These are phyloP conservation scores for Nematolebias whitei DNA, from an alignment of 2,113 vertebrate species.

Conservation along the genomic window DNA sequence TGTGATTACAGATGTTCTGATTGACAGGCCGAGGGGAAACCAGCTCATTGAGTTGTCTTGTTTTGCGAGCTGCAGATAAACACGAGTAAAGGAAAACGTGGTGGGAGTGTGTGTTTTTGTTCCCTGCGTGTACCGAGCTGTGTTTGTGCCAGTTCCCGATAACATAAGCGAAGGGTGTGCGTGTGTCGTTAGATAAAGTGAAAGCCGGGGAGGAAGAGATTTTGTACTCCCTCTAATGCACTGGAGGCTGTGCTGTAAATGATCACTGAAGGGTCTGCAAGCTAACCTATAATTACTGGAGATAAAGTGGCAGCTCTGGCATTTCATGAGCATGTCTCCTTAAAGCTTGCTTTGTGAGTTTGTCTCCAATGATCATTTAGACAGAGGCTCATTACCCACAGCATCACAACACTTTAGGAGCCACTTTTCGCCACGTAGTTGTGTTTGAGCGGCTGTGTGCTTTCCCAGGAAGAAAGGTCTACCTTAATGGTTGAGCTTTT, in stretches of 20 bases:
- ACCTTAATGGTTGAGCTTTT: slow-evolving; percentile 98
- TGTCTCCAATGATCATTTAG: slow-evolving; percentile 99
- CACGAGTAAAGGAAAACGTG: slow-evolving; percentile 87
- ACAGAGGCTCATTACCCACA: slow-evolving; percentile 98
- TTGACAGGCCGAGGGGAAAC: slow-evolving; percentile 90
- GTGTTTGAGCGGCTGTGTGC: slow-evolving; percentile 84
- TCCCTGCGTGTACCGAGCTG: background rate
- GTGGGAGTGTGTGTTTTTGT: slow-evolving; percentile 80
- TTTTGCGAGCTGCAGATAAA: slow-evolving; percentile 95
- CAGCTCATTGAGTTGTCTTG: slow-evolving; percentile 89
- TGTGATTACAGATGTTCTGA: slow-evolving; percentile 89
- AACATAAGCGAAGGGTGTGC: slow-evolving; percentile 37
- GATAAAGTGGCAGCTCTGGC: slow-evolving; percentile 99
- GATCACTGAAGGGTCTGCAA: slow-evolving; percentile 99
- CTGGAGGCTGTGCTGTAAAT: slow-evolving; percentile 98
- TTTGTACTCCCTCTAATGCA: slow-evolving; percentile 97
- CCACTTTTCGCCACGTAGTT: slow-evolving; percentile 87
- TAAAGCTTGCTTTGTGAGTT: slow-evolving; percentile 99
- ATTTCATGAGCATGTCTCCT: slow-evolving; percentile 99
- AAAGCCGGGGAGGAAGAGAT: slow-evolving; percentile 65
- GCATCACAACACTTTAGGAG: slow-evolving; percentile 99
- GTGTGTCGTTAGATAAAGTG: slow-evolving; percentile 54
- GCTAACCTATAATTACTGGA: slow-evolving; percentile 99
- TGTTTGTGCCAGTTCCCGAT: slow-evolving; percentile 38
- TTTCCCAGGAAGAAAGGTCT: slow-evolving; percentile 94